These are phyloP conservation scores for Lasioglossum morio DNA, from an alignment of 2,888 invertebrate species.

Conservation along the genomic window DNA sequence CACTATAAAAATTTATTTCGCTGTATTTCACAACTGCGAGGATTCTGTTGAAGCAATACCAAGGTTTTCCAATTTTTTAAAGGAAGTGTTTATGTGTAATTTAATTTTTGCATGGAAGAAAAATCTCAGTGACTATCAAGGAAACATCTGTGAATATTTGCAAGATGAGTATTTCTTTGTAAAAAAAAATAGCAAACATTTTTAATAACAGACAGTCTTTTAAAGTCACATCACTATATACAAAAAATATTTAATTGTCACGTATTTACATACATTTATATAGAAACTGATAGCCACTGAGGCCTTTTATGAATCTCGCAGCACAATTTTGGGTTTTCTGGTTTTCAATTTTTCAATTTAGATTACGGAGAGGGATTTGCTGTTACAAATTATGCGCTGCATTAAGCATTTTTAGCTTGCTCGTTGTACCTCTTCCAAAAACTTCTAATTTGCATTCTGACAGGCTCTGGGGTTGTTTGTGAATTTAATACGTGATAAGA, in stretches of 20 bases:
- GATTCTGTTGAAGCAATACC: not conserved
- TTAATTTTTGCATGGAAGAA: too few species aligned
- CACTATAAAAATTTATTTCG: not conserved
- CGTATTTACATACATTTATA: too few species aligned
- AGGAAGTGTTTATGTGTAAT: too few species aligned
- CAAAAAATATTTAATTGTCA: too few species aligned
- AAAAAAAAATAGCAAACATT: too few species aligned
- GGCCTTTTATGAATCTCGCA: not conserved
- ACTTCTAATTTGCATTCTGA: not conserved
- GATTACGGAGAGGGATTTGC: not conserved
- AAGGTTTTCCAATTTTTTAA: not conserved
- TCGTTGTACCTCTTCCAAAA: not conserved
- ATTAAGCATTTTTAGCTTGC: not conserved
- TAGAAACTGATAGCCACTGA: too few species aligned
- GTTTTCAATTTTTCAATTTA: not conserved
- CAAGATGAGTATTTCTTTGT: not conserved
- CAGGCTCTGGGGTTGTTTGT: not conserved
- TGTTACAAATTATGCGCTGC: not conserved
- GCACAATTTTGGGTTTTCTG: not conserved
- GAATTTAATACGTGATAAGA: slow-evolving; percentile 17
- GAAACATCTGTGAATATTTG: too few species aligned
- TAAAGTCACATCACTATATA: too few species aligned
- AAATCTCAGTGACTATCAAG: too few species aligned
- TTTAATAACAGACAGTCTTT: too few species aligned
- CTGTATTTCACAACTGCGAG: not conserved